phyloP scores from a whole-genome alignment of 2,888 invertebrate genomes.

The Pseudeuparius sepicola region DNA sequence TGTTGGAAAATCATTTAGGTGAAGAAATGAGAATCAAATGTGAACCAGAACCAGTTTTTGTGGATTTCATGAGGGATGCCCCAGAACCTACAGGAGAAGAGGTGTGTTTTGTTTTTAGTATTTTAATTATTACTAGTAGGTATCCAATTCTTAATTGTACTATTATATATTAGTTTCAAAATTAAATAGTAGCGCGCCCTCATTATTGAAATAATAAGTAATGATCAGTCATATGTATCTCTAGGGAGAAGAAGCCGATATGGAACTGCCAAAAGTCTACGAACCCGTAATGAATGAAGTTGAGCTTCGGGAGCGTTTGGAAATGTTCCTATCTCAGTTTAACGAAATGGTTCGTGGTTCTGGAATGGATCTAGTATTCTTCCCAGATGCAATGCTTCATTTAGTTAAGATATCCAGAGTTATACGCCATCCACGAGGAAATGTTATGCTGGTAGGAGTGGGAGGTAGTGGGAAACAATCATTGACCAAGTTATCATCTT shows the following conservation, averaged over 20 bases:
- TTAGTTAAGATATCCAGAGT: conserved; percentile 89
- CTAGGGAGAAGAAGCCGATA: conserved; percentile 93
- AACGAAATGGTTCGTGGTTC: conserved; percentile 91
- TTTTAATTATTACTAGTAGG: too few relatives aligned
- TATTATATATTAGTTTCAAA: conserved; percentile 78
- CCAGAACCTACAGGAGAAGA: too few relatives aligned
- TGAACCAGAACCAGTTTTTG: too few relatives aligned
- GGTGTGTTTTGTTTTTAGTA: too few relatives aligned
- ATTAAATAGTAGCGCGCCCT: conserved; percentile 92
- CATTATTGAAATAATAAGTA: too few relatives aligned
- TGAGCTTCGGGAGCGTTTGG: conserved; percentile 70
- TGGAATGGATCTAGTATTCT: conserved; percentile 92
- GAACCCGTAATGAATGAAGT: conserved; percentile 78
- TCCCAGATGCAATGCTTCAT: conserved; percentile 92
- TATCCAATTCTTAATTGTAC: too few relatives aligned
- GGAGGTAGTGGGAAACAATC: conserved; percentile 96
- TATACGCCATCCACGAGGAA: conserved; percentile 86
- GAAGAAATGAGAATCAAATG: too few relatives aligned
- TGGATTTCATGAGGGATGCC: too few relatives aligned
- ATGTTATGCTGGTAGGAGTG: conserved; percentile 77
- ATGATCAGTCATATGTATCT: too few relatives aligned
- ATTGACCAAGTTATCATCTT: conserved; percentile 84
- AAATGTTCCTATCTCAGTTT: conserved; percentile 83
- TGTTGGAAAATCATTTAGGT: too few relatives aligned
- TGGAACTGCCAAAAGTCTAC: conserved; percentile 90